phyloP scores from a whole-genome alignment of 2,113 vertebrate genomes.

The Brienomyrus longianalis region DNA sequence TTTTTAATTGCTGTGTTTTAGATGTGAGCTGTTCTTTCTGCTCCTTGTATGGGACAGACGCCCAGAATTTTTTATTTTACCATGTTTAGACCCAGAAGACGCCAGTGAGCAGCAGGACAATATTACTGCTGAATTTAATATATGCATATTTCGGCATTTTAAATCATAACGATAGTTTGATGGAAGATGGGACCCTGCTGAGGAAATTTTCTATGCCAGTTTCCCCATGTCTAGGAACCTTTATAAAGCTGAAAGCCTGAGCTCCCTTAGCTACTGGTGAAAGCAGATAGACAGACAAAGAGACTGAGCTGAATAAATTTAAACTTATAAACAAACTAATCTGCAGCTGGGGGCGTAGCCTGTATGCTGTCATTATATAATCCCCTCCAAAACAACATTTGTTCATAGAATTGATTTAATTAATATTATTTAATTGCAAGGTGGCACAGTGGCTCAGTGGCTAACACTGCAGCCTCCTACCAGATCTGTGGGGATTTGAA shows the following conservation, averaged over 20 bases:
- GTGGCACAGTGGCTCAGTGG: background rate
- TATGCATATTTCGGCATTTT: background rate
- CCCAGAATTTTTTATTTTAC: background rate
- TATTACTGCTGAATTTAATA: background rate
- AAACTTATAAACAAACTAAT: background rate
- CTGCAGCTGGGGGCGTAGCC: background rate
- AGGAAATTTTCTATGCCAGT: conserved; percentile 5
- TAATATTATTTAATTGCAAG: background rate
- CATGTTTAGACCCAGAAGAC: background rate
- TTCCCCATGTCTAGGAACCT: background rate
- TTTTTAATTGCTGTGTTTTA: background rate
- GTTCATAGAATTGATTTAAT: background rate
- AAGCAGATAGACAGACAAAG: background rate
- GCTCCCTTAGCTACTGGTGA: background rate
- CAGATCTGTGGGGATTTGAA: background rate
- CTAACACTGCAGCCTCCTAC: background rate
- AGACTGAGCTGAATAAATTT: background rate
- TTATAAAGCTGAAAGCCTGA: background rate
- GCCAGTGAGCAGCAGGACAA: background rate
- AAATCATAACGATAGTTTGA: background rate
- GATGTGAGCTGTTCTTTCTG: background rate
- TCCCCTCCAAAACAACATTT: background rate
- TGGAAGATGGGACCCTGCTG: background rate
- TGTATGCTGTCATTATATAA: background rate
- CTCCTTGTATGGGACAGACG: background rate